Conservation (phyloP, 1,140 invertebrate genomes). For the Drosophila malerkotliana region DNA sequence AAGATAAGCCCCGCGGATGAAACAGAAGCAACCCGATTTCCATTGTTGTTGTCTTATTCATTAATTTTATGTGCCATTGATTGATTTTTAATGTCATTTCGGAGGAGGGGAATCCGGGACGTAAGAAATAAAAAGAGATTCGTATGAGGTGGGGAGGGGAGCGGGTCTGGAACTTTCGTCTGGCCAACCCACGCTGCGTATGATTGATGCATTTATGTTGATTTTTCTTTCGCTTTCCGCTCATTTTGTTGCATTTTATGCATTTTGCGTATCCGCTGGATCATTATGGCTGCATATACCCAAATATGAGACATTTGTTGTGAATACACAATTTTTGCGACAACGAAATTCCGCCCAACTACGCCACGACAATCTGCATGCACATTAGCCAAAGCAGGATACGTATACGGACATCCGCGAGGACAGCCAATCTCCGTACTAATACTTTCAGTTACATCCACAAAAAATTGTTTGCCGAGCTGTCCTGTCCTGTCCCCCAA, state of each 20-base stretch:
- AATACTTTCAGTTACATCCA: conserved; percentile 12
- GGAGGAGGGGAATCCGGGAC: conserved; percentile 12
- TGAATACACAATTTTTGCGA: conserved; percentile 74
- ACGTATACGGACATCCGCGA: conserved; percentile 30
- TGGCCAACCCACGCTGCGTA: conserved; percentile 64
- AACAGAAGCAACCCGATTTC: conserved; percentile 34
- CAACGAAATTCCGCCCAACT: conserved; percentile 31
- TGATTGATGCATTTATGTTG: conserved; percentile 73
- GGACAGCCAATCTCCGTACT: conserved; percentile 10
- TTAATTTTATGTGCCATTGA: conserved; percentile 78
- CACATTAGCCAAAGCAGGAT: conserved; percentile 60
- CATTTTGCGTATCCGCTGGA: conserved; percentile 71
- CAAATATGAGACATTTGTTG: conserved; percentile 80
- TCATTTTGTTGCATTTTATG: conserved; percentile 67
- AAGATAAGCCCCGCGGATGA: conserved; percentile 26
- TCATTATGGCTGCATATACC: conserved; percentile 66
- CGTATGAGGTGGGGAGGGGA: not conserved
- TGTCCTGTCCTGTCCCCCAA: conserved; percentile 52
- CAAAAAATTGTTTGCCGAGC: conserved; percentile 14
- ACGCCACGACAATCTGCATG: conserved; percentile 43
- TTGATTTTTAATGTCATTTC: conserved; percentile 79
- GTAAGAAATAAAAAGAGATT: not conserved
- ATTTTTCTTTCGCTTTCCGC: conserved; percentile 40
- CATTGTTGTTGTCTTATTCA: conserved; percentile 58
- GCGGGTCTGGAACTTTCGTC: conserved; percentile 43